Evolutionary conservation across 2,113 vertebrate species (phyloP).

Genomic region (Casuarius casuarius): DNA sequence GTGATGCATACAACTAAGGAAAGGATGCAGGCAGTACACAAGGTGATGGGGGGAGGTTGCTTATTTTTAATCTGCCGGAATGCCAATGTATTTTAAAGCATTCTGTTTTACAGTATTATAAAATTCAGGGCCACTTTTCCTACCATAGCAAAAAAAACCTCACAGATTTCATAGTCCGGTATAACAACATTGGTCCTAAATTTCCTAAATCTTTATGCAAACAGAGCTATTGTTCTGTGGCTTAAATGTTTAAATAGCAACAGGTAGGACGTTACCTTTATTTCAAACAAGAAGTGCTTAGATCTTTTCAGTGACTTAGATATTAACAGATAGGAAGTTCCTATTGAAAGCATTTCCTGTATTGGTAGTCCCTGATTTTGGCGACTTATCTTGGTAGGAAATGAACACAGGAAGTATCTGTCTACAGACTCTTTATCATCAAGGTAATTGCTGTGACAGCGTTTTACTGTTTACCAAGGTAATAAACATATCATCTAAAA

Average conservation of each 20-base stretch:
- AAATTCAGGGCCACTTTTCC: neutral
- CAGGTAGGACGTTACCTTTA: conserved; percentile 1
- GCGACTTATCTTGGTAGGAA: conserved; percentile 79
- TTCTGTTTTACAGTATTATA: neutral
- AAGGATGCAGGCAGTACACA: neutral
- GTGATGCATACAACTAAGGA: neutral
- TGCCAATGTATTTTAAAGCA: neutral
- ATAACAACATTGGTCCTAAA: neutral
- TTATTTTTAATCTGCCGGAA: neutral
- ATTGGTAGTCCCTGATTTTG: conserved; percentile 71
- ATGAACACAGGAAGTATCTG: conserved; percentile 83
- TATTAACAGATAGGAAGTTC: conserved; percentile 78
- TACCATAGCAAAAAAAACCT: rapidly evolving
- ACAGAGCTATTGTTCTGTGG: neutral
- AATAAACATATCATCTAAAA: conserved; percentile 78
- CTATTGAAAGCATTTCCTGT: conserved; percentile 80
- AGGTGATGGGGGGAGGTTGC: neutral
- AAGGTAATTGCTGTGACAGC: conserved; percentile 79
- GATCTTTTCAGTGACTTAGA: neutral
- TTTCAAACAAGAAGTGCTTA: neutral
- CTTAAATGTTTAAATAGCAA: neutral
- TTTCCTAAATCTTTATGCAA: neutral
- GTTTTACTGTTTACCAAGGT: conserved; percentile 79
- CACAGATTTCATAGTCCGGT: neutral
- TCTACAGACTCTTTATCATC: conserved; percentile 83